These are phyloP conservation scores for Pseudococcus jackbeardsleyi DNA, from an alignment of 2,888 invertebrate species.

Conservation along the genomic window DNA sequence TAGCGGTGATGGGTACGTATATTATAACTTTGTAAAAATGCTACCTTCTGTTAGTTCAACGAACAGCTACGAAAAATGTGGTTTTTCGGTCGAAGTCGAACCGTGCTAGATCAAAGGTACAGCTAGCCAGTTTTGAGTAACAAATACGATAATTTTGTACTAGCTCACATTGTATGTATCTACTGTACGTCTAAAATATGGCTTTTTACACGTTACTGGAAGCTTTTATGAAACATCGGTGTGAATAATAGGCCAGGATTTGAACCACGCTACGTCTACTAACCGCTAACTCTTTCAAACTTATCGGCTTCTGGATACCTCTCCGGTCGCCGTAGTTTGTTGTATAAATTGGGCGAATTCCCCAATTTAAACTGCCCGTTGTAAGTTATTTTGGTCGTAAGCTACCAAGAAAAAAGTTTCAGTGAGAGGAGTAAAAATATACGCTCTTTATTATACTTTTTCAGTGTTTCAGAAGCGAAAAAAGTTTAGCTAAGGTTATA, in stretches of 20 bases:
- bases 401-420: not conserved
- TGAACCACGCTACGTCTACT: not conserved
- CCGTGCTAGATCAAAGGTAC: no score
- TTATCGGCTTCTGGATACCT: not conserved
- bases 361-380: conserved; percentile 30
- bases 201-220: no score
- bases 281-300: not conserved
- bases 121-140: no score
- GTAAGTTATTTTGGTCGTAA: conserved; percentile 14
- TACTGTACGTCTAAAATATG: no score
- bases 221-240: no score
- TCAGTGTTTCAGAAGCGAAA: conserved; percentile 4
- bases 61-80: no score
- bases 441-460: conserved; percentile 27
- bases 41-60: no score
- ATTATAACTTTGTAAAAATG: no score
- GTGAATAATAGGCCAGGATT: not conserved
- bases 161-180: no score
- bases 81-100: no score
- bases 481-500: not conserved
- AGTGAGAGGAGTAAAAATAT: not conserved
- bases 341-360: not conserved
- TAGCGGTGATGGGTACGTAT: no score
- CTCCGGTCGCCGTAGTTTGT: not conserved
- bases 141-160: no score